These are phyloP conservation scores for Akabosia matsudoensis DNA, from an alignment of 1,140 invertebrate species.

Conservation along the genomic window DNA sequence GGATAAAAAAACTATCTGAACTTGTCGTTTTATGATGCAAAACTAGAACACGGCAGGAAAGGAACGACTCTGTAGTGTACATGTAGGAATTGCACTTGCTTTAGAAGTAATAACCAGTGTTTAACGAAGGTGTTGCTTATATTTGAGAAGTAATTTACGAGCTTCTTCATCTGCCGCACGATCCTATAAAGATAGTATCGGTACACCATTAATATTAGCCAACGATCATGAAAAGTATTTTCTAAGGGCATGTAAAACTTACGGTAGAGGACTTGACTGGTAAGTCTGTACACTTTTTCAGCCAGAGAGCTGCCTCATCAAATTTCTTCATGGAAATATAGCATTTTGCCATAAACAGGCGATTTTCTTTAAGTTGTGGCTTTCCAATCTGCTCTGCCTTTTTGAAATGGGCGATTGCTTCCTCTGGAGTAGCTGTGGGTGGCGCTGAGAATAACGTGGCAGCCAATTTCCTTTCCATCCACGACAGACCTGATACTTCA, in stretches of 20 bases:
- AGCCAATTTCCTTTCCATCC: slow-evolving; percentile 70
- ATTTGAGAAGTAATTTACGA: too few species aligned
- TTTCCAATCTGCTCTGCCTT: slow-evolving; percentile 62
- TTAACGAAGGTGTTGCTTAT: too few species aligned
- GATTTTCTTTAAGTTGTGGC: slow-evolving; percentile 66
- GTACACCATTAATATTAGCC: neutral
- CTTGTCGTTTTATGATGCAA: too few species aligned
- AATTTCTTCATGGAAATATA: slow-evolving; percentile 59
- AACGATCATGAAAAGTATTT: neutral
- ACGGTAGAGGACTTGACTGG: slow-evolving; percentile 54
- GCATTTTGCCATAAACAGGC: slow-evolving; percentile 67
- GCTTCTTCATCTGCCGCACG: too few species aligned
- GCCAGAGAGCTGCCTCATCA: slow-evolving; percentile 58
- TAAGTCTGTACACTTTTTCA: slow-evolving; percentile 56
- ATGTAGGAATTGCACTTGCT: too few species aligned
- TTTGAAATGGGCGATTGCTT: slow-evolving; percentile 65
- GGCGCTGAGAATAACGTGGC: slow-evolving; percentile 65
- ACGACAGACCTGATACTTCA: slow-evolving; percentile 62
- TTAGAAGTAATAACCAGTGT: too few species aligned
- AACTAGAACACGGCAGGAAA: too few species aligned
- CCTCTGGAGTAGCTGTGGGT: slow-evolving; percentile 62
- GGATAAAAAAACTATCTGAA: too few species aligned
- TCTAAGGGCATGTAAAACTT: slow-evolving; percentile 45
- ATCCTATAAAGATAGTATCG: neutral
- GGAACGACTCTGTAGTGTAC: too few species aligned